Evolutionary conservation across 2,113 vertebrate species (phyloP).

Genomic region (Ivindomyrus marchei): DNA sequence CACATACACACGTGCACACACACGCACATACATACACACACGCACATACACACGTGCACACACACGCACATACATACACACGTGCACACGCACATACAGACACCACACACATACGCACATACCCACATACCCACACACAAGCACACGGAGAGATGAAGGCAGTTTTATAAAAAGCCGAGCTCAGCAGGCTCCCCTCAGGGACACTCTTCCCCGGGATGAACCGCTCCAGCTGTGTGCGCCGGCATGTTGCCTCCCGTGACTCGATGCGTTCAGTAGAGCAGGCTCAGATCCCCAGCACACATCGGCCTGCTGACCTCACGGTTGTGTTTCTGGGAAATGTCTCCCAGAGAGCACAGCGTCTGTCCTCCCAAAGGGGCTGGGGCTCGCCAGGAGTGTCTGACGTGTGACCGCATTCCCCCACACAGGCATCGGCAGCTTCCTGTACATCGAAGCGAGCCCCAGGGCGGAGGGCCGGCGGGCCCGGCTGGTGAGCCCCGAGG

Average conservation of each 20-base stretch:
- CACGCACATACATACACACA: background rate
- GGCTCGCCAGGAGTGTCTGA: background rate
- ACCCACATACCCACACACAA: background rate
- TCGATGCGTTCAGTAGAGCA: background rate
- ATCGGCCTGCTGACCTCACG: background rate
- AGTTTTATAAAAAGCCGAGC: background rate
- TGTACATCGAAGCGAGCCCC: slow-evolving; percentile 72
- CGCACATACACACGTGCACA: background rate
- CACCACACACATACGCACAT: background rate
- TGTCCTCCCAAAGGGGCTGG: background rate
- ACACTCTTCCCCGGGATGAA: background rate
- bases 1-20: background rate
- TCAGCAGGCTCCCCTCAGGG: background rate
- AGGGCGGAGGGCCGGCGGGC: slow-evolving; percentile 72
- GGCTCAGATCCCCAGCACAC: background rate
- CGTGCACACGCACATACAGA: background rate
- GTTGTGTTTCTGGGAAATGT: background rate
- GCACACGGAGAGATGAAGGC: background rate
- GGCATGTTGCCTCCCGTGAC: background rate
- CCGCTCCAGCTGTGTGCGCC: background rate
- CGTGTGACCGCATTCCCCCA: background rate
- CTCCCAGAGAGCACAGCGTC: background rate
- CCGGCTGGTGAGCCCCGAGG: slow-evolving; percentile 76
- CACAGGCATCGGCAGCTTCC: slow-evolving; percentile 73
- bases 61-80: background rate